Conservation (phyloP, 2,113 vertebrate genomes). For the Brachypteracias leptosomus region DNA sequence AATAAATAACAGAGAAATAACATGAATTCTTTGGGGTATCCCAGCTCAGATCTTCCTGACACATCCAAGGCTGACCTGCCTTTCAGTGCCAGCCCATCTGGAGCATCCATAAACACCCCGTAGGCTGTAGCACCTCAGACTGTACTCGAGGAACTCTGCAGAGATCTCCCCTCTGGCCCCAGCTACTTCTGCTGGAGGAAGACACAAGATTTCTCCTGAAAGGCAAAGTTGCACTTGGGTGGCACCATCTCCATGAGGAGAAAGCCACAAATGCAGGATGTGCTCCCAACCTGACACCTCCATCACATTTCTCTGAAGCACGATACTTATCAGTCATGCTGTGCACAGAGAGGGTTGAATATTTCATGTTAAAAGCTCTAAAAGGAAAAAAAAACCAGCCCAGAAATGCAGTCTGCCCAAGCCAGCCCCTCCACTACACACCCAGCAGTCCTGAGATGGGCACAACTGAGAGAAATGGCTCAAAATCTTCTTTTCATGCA, state of each 20-base stretch:
- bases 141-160: neutral
- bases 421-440: neutral
- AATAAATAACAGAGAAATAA: rapidly evolving
- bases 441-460: neutral
- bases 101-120: neutral
- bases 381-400: neutral
- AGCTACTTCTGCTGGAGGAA: too few relatives aligned
- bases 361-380: too few relatives aligned
- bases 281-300: too few relatives aligned
- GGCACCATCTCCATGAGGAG: too few relatives aligned
- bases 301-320: too few relatives aligned
- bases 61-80: rapidly evolving
- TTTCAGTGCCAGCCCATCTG: neutral
- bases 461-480: neutral
- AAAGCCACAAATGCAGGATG: too few relatives aligned
- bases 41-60: neutral
- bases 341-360: too few relatives aligned
- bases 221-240: too few relatives aligned
- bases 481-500: neutral
- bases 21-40: neutral
- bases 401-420: neutral
- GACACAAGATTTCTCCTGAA: too few relatives aligned
- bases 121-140: neutral
- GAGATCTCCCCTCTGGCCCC: too few relatives aligned
- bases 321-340: too few relatives aligned